Conservation (phyloP, 1,140 invertebrate genomes). For the Periplaneta americana region DNA sequence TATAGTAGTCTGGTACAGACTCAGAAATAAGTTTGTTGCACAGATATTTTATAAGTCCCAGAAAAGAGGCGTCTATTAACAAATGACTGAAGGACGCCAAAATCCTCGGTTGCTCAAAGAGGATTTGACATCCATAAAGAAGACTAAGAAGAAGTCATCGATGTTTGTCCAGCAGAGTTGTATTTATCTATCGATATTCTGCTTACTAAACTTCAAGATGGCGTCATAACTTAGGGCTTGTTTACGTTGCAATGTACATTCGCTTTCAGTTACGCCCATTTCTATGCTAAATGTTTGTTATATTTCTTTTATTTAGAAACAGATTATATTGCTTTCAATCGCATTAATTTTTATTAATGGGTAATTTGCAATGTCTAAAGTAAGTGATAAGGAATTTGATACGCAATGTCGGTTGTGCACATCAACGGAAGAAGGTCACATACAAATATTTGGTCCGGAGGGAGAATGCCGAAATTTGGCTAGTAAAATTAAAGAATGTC, state of each 20-base stretch:
- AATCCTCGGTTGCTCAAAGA: too few relatives aligned
- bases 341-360: constrained; percentile 4
- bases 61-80: too few relatives aligned
- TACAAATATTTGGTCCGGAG: constrained; percentile 15
- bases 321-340: not conserved
- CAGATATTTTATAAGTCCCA: too few relatives aligned
- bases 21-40: too few relatives aligned
- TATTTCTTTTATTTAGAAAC: not conserved
- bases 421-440: constrained; percentile 16
- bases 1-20: too few relatives aligned
- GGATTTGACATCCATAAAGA: too few relatives aligned
- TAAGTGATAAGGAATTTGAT: constrained; percentile 6
- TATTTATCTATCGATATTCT: not conserved
- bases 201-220: not conserved
- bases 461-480: not conserved
- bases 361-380: constrained; percentile 13
- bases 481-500: constrained; percentile 14
- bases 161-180: too few relatives aligned
- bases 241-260: constrained; percentile 15
- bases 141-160: too few relatives aligned
- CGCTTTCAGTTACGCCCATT: constrained; percentile 15
- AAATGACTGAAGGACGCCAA: too few relatives aligned
- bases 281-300: not conserved
- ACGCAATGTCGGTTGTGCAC: constrained; percentile 18
- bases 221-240: constrained; percentile 6